Evolutionary conservation across 1,140 invertebrate genomes (phyloP).

Genomic region (Parasteatoda tepidariorum): DNA sequence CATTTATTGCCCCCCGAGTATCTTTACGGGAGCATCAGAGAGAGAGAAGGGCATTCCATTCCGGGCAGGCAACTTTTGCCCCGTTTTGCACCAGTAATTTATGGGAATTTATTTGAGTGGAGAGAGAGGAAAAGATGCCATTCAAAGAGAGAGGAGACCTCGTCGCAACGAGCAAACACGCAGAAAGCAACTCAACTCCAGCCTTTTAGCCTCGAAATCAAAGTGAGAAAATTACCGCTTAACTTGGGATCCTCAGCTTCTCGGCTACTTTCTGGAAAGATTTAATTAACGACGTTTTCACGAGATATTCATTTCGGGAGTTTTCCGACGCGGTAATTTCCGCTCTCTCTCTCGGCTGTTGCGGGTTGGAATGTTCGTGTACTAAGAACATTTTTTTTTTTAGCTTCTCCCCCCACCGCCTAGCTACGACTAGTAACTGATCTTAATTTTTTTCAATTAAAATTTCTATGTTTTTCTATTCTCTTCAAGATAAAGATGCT

Average conservation of each 20-base stretch:
- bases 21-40: slow-evolving; percentile 7
- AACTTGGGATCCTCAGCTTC: background rate
- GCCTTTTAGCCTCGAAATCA: background rate
- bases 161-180: slow-evolving; percentile 23
- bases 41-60: slow-evolving; percentile 49
- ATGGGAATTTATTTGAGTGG: slow-evolving; percentile 60
- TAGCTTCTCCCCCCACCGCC: no score
- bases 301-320: background rate
- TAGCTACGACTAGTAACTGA: no score
- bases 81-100: slow-evolving; percentile 59
- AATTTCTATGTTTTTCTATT: no score
- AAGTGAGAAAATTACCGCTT: slow-evolving; percentile 60
- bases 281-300: slow-evolving; percentile 27
- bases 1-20: slow-evolving; percentile 52
- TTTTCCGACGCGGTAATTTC: background rate
- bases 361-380: background rate
- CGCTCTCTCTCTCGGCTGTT: background rate
- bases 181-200: slow-evolving; percentile 7
- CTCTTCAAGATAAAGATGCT: no score
- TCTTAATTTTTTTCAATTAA: no score
- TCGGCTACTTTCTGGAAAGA: background rate
- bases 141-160: slow-evolving; percentile 14
- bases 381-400: no score
- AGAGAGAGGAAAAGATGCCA: slow-evolving; percentile 48
- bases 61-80: slow-evolving; percentile 57